Evolutionary conservation across 2,888 invertebrate genomes (phyloP), one percentile per base, ranked within the genome.

Genomic region (Tyria jacobaeae): DNA sequence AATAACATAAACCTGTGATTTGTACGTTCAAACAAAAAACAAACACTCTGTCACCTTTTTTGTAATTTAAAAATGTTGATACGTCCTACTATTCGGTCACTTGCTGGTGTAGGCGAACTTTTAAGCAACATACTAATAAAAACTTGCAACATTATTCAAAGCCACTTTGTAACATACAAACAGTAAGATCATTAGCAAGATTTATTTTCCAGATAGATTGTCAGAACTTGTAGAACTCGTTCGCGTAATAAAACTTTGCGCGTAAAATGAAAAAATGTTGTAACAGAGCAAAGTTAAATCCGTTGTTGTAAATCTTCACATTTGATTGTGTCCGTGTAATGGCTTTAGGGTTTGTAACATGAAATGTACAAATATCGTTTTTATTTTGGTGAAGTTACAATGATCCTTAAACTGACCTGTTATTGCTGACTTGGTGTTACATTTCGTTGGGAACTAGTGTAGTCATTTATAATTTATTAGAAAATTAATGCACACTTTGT

Each of bases 191-290:
- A 62, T 57, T 48, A 62, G 53, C 37, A 44, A 57, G 52, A 62
- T 51, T 37, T 48, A 60, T 55, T 54, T 54, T 52, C 58, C 41
- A 48, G 56, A 62, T 51, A 49, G 44, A 39, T 48, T 52, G 37
- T 52, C 31, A 25, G 25, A 59, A 44, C 55, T 55, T 44, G 58
- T 66, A 71, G 59, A 71, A 51, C 34, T 51, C 51, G 21, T 51
- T 58, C 14, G 39, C 24, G 51, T 41, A 58, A 58, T 58, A 58
- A 58, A 71, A 70, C 66, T 71, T 74, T 62, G 37, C n/a, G 62
- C 59, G 63, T 74, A 56, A 70, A 66, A 74, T 50, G 44, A 44
- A 66, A 74, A 71, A 62, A 64, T 66, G 51, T 51, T 57, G 52
- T 53, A 70, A 70, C 61, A 70, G 57, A 58, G 52, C 60, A 59